Evolutionary conservation across 2,113 vertebrate species (phyloP), one percentile per base, ranked within the genome.

Genomic region (Corythornis madagascariensis): DNA sequence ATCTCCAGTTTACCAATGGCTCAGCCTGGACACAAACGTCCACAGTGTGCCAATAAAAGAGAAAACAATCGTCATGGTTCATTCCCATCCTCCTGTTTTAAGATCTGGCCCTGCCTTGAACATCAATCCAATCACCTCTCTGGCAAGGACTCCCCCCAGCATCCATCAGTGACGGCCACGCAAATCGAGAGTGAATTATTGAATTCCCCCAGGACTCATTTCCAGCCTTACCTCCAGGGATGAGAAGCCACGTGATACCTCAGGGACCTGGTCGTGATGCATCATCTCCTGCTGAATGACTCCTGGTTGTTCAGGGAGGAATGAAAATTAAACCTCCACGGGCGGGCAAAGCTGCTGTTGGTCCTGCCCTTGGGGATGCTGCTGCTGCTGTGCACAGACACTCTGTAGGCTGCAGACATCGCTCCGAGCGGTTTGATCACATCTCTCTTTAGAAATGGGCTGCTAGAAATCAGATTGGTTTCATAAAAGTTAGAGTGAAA

Each of bases 271-370:
- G 28, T 7, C 2, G 4, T 16, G 66, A 43, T 28, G 25, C n/a
- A 21, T 21, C 53, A 38, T 28, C 40, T 89, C 20, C 28, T 33
- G 56, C 66, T 11, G 43, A 77, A 14, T 7, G 42, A 48, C 74
- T 66, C 65, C 61, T n/a, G 75, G 29, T 15, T 33, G 35, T 57
- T 63, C 31, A 61, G 70, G 82, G 61, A 55, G 53, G 18, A 45
- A 24, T 1, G 4, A 74, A 78, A 88, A 59, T 73, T 5, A 50
- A 73, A 74, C 40, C 43, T 67, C 18, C 22, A 0, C 0, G 13
- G 4, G 0, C 12, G 16, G 43, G 43, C 13, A 28, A 43, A n/a
- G 67, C 1, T 72, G n/a, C 24, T 0, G 0, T 33, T 4, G 0
- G 16, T 76, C 29, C n/a, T 17, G 35, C 12, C 0, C 45, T 56